Base-by-base conservation (phyloP, 2,113 vertebrate genomes). In the Dicentrarchus labrax region DNA sequence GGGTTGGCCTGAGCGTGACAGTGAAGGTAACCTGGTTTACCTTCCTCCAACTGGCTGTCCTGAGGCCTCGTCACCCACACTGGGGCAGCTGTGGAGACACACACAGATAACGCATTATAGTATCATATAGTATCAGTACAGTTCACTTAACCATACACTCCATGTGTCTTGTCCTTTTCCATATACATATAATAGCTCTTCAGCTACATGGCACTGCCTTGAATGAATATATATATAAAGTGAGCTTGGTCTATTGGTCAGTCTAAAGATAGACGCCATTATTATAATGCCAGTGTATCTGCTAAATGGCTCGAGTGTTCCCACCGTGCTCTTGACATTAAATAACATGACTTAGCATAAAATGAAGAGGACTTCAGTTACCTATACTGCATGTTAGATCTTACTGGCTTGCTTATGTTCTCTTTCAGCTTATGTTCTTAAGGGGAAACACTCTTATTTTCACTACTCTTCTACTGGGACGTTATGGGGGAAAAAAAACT, bases 1-100 rank as follows among this genome's bases (percentile, higher is more conserved):
- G 97, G 96, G 16, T 95, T 97, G 59, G 96, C 96, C 85, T 95
- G 96, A 47, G 97, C 96, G 19, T 97, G 93, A 70, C 98, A 99
- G 92, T 99, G 98, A 66, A 99, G 95, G 81, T 97, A 98, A 51
- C 98, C 98, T 0, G 98, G 97, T 85, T 97, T 97, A 53, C 98
- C 97, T 86, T 99, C 98, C 87, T 98, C 97, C 74, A 99, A 90
- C 19, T 94, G 88, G 87, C 97, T 97, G 94, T 99, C 96, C 87
- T 94, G 96, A 61, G 98, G 98, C 92, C 92, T 96, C 61, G 87
- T 93, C 56, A 98, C 93, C 98, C 98, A 99, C 2, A 94, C 96
- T 51, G 98, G 98, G 6, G 95, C 78, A 36, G 97, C 98, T 99
- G 85, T 10, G 36, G 48, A 56, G 19, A 82, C 36, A 88, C 51